Conservation (phyloP, 2,888 invertebrate species). For the Agonum fuliginosum region DNA sequence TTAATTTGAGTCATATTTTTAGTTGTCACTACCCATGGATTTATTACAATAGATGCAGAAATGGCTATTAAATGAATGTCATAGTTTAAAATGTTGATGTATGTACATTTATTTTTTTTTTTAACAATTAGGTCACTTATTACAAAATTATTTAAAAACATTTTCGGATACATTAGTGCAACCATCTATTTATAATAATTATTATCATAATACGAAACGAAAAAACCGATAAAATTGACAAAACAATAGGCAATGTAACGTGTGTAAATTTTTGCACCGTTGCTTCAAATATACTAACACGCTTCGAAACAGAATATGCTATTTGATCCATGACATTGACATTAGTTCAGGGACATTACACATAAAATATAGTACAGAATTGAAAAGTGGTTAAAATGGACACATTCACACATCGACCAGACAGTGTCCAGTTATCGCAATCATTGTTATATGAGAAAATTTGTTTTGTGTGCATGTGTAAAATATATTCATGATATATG, state of each 20-base stretch:
- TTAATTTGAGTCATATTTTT: too few species aligned
- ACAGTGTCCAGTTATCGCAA: neutral
- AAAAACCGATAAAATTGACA: constrained; percentile 22
- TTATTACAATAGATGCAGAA: too few species aligned
- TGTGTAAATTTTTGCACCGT: constrained; percentile 40
- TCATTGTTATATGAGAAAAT: constrained; percentile 41
- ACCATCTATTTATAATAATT: constrained; percentile 10
- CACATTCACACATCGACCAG: constrained; percentile 15
- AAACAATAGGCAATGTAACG: constrained; percentile 23
- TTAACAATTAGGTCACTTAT: too few species aligned
- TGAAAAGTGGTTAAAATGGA: constrained; percentile 40
- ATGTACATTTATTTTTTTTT: too few species aligned
- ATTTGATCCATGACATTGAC: constrained; percentile 45
- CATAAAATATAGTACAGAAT: constrained; percentile 57
- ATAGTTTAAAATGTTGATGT: too few species aligned
- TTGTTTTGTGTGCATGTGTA: constrained; percentile 37
- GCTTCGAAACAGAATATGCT: constrained; percentile 49
- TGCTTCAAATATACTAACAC: constrained; percentile 39
- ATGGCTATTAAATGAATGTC: too few species aligned
- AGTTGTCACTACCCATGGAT: too few species aligned
- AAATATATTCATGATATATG: constrained; percentile 32
- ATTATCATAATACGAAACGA: neutral
- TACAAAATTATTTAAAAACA: too few species aligned
- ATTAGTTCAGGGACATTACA: constrained; percentile 59
- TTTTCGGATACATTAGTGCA: neutral